Base-by-base conservation (phyloP, 2,113 vertebrate genomes). In the Gadus chalcogrammus region DNA sequence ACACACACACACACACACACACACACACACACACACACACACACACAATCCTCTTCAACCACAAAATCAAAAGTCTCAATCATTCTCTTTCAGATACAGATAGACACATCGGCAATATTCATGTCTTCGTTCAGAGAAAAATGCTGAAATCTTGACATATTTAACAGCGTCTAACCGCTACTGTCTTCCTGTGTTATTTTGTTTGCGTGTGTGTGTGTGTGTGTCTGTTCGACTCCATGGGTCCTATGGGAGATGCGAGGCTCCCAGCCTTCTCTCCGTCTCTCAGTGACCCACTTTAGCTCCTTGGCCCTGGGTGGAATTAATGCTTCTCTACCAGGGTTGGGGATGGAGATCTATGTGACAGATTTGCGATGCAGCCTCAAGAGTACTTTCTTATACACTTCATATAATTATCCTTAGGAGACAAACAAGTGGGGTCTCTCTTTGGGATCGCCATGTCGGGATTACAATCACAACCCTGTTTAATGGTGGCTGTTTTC, bases 251-350 rank as follows among this genome's bases (percentile, higher is more conserved):
- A 55, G 16, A 55, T 59, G 70, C 69, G 16, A 70, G 31, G 31
- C 76, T 83, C 67, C 31, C 65, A 53, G 71, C 67, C 12, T 82
- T 65, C 68, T 74, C 74, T 71, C 35, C 24, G 24, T 75, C 75
- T 80, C 31, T 35, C 31, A 35, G 67, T 86, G 86, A 89, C 87
- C 87, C 82, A 89, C 85, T 89, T 88, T 75, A 74, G 77, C 48
- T 75, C 77, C 69, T 84, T 78, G 76, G 85, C 86, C 85, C 79
- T 74, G 65, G 79, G 85, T 81, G 75, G 78, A 72, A 69, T 78
- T 68, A 79, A 81, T 73, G 76, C 70, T 22, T 75, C 78, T 81
- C 76, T 76, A 66, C 78, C 31, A 71, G 63, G 42, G 27, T 53
- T 53, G 18, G 65, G 67, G 20, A 13, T 3, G 58, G 58, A 27